Percentiles rank a stretch among this genome's conserved stretches.
Evolutionary conservation across 2,113 vertebrate genomes (phyloP).

Genomic region (Mormyrus lacerda): DNA sequence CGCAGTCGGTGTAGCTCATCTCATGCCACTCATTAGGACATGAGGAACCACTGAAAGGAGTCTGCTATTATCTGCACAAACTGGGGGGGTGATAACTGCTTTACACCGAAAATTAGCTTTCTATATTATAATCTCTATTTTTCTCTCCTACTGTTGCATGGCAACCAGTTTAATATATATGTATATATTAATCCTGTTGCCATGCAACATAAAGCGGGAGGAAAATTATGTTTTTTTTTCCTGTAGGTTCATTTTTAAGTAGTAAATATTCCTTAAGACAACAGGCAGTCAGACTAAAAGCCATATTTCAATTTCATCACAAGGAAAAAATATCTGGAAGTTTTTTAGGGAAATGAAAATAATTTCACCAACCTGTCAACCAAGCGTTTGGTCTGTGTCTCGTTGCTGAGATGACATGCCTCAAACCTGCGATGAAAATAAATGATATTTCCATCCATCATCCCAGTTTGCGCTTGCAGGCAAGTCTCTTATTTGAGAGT

Average conservation of each 20-base stretch:
- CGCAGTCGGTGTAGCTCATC: neutral
- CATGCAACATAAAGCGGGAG: neutral
- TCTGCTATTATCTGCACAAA: neutral
- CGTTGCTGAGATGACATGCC: neutral
- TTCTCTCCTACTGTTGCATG: neutral
- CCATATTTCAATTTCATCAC: neutral
- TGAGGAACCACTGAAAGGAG: neutral
- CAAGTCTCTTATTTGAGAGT: neutral
- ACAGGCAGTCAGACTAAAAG: neutral
- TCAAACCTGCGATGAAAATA: neutral
- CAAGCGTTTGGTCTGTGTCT: neutral
- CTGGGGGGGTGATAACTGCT: neutral
- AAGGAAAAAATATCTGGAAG: neutral
- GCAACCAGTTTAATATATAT: slow-evolving; percentile 11
- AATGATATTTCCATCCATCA: neutral
- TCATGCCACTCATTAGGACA: neutral
- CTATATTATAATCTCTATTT: neutral
- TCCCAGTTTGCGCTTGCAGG: neutral
- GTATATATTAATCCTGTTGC: neutral
- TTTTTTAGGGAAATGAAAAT: neutral
- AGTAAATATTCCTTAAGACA: neutral
- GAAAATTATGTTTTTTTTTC: neutral
- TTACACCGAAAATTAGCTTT: neutral
- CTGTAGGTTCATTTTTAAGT: neutral
- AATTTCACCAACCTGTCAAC: neutral